Evolutionary conservation across 1,140 invertebrate genomes (phyloP).

Genomic region (Paralvinella palmiformis): DNA sequence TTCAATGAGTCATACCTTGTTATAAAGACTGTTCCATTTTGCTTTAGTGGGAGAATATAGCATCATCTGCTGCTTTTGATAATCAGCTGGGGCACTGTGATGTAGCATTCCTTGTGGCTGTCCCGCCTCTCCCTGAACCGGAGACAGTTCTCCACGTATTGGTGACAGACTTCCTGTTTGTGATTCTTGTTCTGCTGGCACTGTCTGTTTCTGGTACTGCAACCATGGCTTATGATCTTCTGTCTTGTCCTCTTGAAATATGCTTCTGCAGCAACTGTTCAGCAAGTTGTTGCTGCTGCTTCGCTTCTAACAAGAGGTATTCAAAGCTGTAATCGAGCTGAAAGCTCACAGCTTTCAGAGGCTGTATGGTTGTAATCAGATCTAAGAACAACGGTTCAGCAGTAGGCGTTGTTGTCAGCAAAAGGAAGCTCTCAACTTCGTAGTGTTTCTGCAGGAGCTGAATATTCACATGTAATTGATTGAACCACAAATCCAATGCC

Average conservation of each 20-base stretch:
- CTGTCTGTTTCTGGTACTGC: neutral
- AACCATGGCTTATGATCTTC: neutral
- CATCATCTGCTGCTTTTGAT: too few species aligned
- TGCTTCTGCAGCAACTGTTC: constrained; percentile 15
- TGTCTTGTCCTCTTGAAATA: neutral
- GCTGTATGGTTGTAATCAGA: constrained; percentile 64
- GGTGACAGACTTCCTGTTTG: neutral
- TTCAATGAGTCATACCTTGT: too few species aligned
- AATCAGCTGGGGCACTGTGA: neutral
- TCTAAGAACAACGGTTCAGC: constrained; percentile 58
- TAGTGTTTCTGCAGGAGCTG: constrained; percentile 74
- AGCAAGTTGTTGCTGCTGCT: neutral
- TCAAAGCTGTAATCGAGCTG: constrained; percentile 71
- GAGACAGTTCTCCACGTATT: neutral
- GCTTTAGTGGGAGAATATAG: too few species aligned
- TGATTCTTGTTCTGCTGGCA: neutral
- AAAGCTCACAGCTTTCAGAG: constrained; percentile 67
- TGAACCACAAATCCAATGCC: constrained; percentile 75
- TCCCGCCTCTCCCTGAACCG: neutral
- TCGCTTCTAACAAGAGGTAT: neutral
- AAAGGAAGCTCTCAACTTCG: constrained; percentile 58
- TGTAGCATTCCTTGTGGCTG: neutral
- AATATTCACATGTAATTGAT: constrained; percentile 71
- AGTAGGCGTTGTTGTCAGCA: constrained; percentile 54
- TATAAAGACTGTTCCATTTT: too few species aligned